These are phyloP conservation scores for Hypsibius dujardini DNA, from an alignment of 1,140 invertebrate species.

Conservation along the genomic window DNA sequence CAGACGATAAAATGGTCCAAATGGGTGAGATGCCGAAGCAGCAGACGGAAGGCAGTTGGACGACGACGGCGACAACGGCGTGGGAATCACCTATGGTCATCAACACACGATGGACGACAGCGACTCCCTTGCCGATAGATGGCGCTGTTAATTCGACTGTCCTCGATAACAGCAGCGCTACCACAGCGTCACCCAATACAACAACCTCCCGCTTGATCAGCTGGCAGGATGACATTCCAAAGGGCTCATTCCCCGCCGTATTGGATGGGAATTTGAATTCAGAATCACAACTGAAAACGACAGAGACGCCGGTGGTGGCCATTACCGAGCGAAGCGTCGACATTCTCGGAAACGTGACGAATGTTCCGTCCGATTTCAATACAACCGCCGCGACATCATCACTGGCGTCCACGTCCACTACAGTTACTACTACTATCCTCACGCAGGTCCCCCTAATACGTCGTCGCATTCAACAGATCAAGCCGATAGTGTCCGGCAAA, in stretches of 20 bases:
- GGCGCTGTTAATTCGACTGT: neutral
- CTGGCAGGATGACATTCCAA: conserved; percentile 1
- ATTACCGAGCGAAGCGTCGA: neutral
- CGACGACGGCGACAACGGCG: neutral
- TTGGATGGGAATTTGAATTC: neutral
- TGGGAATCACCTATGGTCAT: neutral
- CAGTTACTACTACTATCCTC: neutral
- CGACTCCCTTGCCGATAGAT: neutral
- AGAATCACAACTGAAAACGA: neutral
- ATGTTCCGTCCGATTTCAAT: too few species aligned
- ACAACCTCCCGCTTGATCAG: neutral
- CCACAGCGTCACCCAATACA: neutral
- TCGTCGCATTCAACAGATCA: neutral
- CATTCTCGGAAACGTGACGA: neutral
- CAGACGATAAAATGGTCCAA: neutral
- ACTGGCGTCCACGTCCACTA: neutral
- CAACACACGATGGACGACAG: neutral
- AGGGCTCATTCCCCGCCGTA: neutral
- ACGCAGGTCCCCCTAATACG: neutral
- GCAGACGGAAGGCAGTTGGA: neutral
- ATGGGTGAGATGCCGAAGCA: neutral
- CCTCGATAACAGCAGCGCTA: neutral
- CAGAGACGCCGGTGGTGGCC: neutral
- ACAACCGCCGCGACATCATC: neutral
- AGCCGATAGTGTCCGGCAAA: neutral